Evolutionary conservation across 2,113 vertebrate genomes (phyloP).

Genomic region (Macquaria australasica): DNA sequence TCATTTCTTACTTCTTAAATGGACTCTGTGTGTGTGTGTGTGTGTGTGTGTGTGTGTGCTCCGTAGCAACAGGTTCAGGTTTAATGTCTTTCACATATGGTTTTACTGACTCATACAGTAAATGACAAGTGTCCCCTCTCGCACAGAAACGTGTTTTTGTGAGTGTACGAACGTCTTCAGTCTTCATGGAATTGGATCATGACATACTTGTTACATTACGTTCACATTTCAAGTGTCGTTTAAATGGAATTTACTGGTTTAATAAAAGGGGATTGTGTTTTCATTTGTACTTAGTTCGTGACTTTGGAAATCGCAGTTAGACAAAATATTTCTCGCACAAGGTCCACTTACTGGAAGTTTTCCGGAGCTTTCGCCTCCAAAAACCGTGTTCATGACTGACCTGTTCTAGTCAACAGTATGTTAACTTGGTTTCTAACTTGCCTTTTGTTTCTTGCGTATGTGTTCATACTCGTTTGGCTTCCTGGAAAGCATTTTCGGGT

Average conservation of each 20-base stretch:
- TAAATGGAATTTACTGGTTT: background rate
- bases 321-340: background rate
- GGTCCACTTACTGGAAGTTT: background rate
- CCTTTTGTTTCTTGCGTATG: background rate
- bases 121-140: slow-evolving; percentile 28
- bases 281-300: background rate
- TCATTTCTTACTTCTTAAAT: slow-evolving; percentile 35
- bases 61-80: slow-evolving; percentile 49
- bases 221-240: background rate
- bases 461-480: too few species aligned
- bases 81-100: slow-evolving; percentile 51
- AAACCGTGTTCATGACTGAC: background rate
- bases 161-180: background rate
- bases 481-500: background rate
- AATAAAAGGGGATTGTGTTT: background rate
- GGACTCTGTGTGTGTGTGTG: slow-evolving; percentile 2
- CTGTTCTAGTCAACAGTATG: background rate
- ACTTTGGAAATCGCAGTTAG: background rate
- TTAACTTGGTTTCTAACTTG: background rate
- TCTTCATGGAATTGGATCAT: background rate
- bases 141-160: background rate
- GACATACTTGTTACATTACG: background rate
- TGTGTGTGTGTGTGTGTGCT: slow-evolving; percentile 16
- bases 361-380: background rate
- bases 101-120: slow-evolving; percentile 25